phyloP scores from a whole-genome alignment of 2,797 vertebrate species.

The Takifugu rubripes region DNA sequence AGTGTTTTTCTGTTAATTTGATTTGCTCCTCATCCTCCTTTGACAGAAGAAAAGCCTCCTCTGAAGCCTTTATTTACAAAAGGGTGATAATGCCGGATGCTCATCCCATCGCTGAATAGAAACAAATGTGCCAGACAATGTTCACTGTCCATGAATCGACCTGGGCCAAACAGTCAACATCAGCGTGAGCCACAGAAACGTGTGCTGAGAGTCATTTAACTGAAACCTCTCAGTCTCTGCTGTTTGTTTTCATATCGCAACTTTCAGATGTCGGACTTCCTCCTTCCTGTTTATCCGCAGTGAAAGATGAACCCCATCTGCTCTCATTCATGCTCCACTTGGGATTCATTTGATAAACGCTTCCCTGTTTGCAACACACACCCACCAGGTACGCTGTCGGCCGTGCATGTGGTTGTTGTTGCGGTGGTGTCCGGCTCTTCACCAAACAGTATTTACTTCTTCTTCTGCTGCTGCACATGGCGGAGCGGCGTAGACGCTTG shows the following conservation, averaged over 20 bases:
- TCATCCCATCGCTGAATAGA: slow-evolving; percentile 14
- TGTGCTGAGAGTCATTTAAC: no score
- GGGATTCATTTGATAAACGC: slow-evolving; percentile 45
- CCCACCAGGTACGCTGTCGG: slow-evolving; percentile 8
- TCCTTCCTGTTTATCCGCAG: slow-evolving; percentile 28
- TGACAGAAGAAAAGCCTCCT: slow-evolving; percentile 3
- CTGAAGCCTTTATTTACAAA: no score
- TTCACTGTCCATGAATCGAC: slow-evolving; percentile 7
- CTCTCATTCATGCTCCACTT: slow-evolving; percentile 42
- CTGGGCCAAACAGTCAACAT: no score
- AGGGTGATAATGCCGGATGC: slow-evolving; percentile 10
- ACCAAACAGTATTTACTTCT: slow-evolving; percentile 14
- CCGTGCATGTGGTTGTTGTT: neutral
- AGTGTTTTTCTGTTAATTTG: slow-evolving; percentile 12
- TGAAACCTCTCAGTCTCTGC: no score
- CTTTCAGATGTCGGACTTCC: slow-evolving; percentile 13
- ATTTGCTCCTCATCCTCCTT: slow-evolving; percentile 3
- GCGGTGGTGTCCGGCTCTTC: slow-evolving; percentile 2
- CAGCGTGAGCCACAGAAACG: no score
- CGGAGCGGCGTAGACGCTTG: slow-evolving; percentile 15
- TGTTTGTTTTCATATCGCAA: no score
- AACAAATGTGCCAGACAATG: slow-evolving; percentile 12
- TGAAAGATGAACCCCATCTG: slow-evolving; percentile 36
- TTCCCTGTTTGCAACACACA: slow-evolving; percentile 34
- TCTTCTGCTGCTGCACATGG: slow-evolving; percentile 9